Evolutionary conservation across 2,888 invertebrate genomes (phyloP).

Genomic region (Norana najaformis): DNA sequence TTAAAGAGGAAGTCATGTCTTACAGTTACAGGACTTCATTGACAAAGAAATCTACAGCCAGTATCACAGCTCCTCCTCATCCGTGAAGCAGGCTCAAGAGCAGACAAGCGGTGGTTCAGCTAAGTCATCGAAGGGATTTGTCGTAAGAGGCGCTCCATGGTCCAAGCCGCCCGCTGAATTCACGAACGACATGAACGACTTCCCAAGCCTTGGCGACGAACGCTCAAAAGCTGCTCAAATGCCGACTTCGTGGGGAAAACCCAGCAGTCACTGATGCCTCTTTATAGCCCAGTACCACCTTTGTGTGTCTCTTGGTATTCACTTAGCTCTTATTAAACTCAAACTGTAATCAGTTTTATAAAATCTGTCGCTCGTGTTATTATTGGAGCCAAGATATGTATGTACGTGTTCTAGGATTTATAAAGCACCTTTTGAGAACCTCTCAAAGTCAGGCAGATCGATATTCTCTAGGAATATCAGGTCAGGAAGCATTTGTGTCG

Average conservation of each 20-base stretch:
- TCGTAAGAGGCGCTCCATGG: conserved; percentile 61
- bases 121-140: conserved; percentile 50
- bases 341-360: not conserved
- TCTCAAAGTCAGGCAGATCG: no score
- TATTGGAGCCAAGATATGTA: not conserved
- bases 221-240: not conserved
- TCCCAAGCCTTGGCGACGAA: conserved; percentile 50
- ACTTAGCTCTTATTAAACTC: not conserved
- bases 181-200: conserved; percentile 61
- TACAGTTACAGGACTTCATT: conserved; percentile 8
- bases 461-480: not conserved
- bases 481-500: not conserved
- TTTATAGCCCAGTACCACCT: not conserved
- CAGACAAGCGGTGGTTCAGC: not conserved
- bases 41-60: conserved; percentile 6
- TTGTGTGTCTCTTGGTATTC: not conserved
- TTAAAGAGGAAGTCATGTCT: not conserved
- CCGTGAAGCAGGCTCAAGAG: conserved; percentile 50
- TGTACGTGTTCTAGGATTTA: no score
- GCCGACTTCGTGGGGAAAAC: conserved; percentile 22
- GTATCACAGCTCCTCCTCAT: conserved; percentile 38
- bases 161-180: conserved; percentile 54
- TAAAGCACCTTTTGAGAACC: no score
- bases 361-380: not conserved
- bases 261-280: not conserved